phyloP scores from a whole-genome alignment of 2,113 vertebrate genomes.

The Ascaphus truei region DNA sequence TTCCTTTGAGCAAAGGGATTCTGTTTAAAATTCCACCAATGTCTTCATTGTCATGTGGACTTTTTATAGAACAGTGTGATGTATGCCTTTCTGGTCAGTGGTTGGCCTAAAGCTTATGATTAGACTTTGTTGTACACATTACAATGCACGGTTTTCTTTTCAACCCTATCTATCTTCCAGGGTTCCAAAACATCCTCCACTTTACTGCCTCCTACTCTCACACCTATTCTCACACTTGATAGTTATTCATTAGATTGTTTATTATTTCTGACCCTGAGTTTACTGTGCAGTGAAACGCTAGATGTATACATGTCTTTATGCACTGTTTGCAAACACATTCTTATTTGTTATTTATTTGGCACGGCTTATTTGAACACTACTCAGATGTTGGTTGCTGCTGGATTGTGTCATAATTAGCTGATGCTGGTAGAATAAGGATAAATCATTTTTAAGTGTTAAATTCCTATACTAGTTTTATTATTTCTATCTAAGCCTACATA shows the following conservation, averaged over 20 bases:
- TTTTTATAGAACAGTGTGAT: constrained; percentile 23
- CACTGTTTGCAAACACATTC: no score
- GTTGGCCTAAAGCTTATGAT: constrained; percentile 13
- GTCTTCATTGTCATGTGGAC: constrained; percentile 21
- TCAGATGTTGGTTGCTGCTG: no score
- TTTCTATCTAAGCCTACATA: no score
- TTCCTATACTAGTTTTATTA: no score
- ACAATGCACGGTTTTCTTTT: constrained; percentile 17
- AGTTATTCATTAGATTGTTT: background rate
- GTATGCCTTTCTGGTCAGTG: constrained; percentile 23
- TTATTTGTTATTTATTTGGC: no score
- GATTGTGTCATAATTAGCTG: no score
- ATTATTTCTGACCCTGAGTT: background rate
- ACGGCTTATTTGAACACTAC: no score
- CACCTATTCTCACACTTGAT: constrained; percentile 6
- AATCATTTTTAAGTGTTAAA: no score
- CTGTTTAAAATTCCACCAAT: constrained; percentile 20
- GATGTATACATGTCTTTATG: no score
- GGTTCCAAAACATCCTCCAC: constrained; percentile 1
- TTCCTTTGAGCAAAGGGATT: background rate
- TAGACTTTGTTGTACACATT: constrained; percentile 10
- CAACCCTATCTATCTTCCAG: constrained; percentile 3
- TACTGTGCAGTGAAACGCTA: constrained; percentile 4
- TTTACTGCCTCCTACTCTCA: constrained; percentile 16
- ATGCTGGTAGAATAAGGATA: no score